Base-by-base conservation (phyloP, 2,797 vertebrate species). In the Lepilemur septentrionalis region DNA sequence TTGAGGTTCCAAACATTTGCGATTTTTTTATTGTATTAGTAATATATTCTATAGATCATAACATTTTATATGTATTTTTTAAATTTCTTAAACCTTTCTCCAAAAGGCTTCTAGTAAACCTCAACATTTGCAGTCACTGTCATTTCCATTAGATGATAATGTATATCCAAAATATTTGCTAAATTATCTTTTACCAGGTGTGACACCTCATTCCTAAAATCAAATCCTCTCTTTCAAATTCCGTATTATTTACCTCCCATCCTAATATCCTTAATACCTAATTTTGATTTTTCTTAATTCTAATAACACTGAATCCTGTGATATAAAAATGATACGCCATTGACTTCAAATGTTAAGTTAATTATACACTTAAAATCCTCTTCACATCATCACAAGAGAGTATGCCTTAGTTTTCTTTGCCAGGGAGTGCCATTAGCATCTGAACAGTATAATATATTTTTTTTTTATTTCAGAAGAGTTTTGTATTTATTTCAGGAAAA, bases 291-390 rank as follows among this genome's bases (percentile, higher is more conserved):
- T 88, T 84, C 7, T 78, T 55, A 48, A 50, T n/a, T 6, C 4
- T 41, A 93, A 65, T 88, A 96, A 73, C 6, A 4, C 20, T 78
- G 88, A 93, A 55, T 89, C 7, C 12, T 91, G 20, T 48, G 2
- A 75, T 28, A 81, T 25, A 83, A 91, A 90, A 70, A 46, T 95
- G 1, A 69, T 30, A 70, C 14, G 0, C 0, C 83, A 73, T 65
- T 92, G 82, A 57, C 50, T 94, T 81, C 43, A 89, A 92, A 93
- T 76, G 67, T 61, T 84, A 70, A 78, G 43, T 8, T 67, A 69
- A n/a, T 72, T 87, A 89, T 41, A 88, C 32, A 92, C 0, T 83
- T 70, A 76, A 91, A 79, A 69, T 75, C 17, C 3, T 91, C 30
- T 67, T 67, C 35, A 93, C 94, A 35, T 85, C 28, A 55, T 83